Evolutionary conservation across 2,113 vertebrate species (phyloP), one percentile per base, ranked within the genome.

Genomic region (Alouatta palliata): DNA sequence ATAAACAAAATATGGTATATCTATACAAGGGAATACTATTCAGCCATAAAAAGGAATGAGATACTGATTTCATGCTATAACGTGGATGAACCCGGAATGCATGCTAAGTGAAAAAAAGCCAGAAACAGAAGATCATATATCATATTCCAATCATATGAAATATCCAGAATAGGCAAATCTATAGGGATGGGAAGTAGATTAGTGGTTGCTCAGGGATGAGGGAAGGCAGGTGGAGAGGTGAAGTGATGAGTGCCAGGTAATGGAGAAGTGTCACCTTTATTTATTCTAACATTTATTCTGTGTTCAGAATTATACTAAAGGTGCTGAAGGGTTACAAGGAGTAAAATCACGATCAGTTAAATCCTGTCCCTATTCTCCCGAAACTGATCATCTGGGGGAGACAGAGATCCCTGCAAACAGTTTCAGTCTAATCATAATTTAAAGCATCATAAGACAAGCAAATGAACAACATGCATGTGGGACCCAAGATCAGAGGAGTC

Each of bases 381-480:
- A 73, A 83, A 47, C 40, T 20, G 43, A 75, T 81, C 52, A 32
- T 8, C 16, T 19, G 68, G 11, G 32, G 32, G 52, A 75, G 68
- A 20, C 2, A 5, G 16, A 37, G 90, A 37, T 56, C 17, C 56
- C 80, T 11, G 52, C 52, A 5, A 70, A 6, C 2, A 16, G 68
- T 30, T 49, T 75, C 80, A 49, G 61, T 37, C 54, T 75, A 49
- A 92, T 47, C 32, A 16, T 61, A 83, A 21, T n/a, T 61, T 56
- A 45, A 16, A 21, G 32, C 54, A 37, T 5, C 32, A 4, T 43
- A 49, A 16, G 40, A 30, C 8, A 56, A 40, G 23, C 37, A 30
- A 71, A 27, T 2, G 1, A 23, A n/a, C 54, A 89, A n/a, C 30
- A 54, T 1, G 0, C 16, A 35, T 2, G 0, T 6, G 40, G 71